A percentile compares a stretch with the other conserved stretches of the same genome.
Evolutionary conservation across 2,888 invertebrate species (phyloP).

Genomic region (Chironomus tentans): DNA sequence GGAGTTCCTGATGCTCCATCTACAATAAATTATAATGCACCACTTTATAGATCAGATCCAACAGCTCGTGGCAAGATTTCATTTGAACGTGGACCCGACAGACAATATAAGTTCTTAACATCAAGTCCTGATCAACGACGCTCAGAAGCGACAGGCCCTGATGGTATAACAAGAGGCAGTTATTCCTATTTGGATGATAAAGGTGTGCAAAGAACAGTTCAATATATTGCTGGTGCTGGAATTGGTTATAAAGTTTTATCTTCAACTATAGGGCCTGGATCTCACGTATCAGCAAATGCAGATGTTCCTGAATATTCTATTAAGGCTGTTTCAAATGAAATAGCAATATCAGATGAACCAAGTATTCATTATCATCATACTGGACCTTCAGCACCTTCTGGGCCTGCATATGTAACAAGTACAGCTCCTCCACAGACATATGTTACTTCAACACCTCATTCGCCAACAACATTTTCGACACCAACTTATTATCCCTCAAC

Average conservation of each 20-base stretch:
- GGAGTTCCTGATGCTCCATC: constrained; percentile 55
- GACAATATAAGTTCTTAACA: constrained; percentile 64
- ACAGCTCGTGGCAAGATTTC: constrained; percentile 61
- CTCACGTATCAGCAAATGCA: constrained; percentile 39
- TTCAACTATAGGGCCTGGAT: constrained; percentile 55
- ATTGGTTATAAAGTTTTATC: constrained; percentile 68
- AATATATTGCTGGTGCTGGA: constrained; percentile 68
- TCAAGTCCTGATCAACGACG: constrained; percentile 68
- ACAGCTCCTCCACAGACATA: neutral
- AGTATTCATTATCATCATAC: neutral
- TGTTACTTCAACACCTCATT: neutral
- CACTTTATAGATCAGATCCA: constrained; percentile 51
- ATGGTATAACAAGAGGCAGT: constrained; percentile 63
- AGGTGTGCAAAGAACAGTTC: constrained; percentile 65
- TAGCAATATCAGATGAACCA: neutral
- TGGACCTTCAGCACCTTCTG: constrained; percentile 13
- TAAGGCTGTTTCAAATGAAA: constrained; percentile 26
- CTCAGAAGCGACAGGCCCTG: constrained; percentile 62
- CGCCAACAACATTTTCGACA: neutral
- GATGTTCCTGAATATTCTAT: constrained; percentile 46
- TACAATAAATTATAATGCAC: constrained; percentile 55
- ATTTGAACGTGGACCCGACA: constrained; percentile 61
- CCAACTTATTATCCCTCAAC: neutral
- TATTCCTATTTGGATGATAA: constrained; percentile 72
- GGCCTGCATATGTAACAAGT: neutral